Conservation (phyloP, 1,140 invertebrate genomes). For the Condylostylus longicornis region DNA sequence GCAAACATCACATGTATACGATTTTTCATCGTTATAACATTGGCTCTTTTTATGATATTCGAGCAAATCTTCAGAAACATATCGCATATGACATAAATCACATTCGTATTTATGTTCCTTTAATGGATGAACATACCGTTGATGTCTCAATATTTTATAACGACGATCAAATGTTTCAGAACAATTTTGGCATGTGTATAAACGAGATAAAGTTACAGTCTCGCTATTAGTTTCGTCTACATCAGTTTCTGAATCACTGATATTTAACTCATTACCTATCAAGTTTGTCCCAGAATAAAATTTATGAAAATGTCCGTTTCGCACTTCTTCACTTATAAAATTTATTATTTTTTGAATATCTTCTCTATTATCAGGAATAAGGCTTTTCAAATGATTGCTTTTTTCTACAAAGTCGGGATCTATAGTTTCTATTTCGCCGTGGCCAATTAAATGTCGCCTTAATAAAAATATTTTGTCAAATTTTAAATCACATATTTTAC, state of each 20-base stretch:
- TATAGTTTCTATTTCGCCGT: too few species aligned
- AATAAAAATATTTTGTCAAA: too few species aligned
- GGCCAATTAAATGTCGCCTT: too few species aligned
- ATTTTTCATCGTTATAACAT: constrained; percentile 20
- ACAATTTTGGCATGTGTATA: constrained; percentile 36
- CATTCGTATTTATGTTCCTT: constrained; percentile 20
- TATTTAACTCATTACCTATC: constrained; percentile 19
- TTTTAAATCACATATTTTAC: too few species aligned
- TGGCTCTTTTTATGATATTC: constrained; percentile 17
- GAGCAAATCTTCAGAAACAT: constrained; percentile 20
- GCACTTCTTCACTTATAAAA: too few species aligned
- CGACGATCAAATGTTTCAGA: constrained; percentile 30
- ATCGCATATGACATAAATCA: constrained; percentile 19
- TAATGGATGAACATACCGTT: constrained; percentile 21
- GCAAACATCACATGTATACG: constrained; percentile 33
- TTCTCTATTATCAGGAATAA: too few species aligned
- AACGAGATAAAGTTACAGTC: constrained; percentile 2
- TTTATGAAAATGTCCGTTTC: too few species aligned
- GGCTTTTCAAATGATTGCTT: too few species aligned
- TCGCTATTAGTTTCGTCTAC: constrained; percentile 11
- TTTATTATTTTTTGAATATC: too few species aligned
- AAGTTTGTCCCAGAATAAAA: constrained; percentile 27
- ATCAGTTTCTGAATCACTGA: constrained; percentile 27
- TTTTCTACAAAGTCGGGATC: too few species aligned
- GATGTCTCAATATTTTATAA: constrained; percentile 23